Percentiles rank a stretch among this genome's conserved stretches.
Conservation (phyloP, 35 echinoderm and acorn worm species). For the Hemicentrotus pulcherrimus region DNA sequence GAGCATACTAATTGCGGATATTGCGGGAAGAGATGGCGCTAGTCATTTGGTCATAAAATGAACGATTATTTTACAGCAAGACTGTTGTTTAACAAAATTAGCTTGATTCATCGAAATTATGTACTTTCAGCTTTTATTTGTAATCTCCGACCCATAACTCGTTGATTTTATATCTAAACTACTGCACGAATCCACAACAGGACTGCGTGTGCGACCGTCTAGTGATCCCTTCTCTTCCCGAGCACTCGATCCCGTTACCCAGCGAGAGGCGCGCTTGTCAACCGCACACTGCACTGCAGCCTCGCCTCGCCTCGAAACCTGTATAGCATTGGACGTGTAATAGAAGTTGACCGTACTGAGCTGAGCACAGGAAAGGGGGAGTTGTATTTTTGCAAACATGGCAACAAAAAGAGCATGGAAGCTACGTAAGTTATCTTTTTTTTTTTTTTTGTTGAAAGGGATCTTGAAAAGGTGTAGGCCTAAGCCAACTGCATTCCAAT, state of each 20-base stretch:
- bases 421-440: conserved; percentile 66
- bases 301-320: no score
- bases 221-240: not conserved
- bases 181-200: not conserved
- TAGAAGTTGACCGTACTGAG: no score
- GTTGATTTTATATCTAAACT: not conserved
- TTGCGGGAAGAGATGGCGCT: not conserved
- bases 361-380: not conserved
- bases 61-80: not conserved
- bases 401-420: conserved; percentile 87
- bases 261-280: conserved; percentile 39
- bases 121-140: not conserved
- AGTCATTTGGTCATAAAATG: not conserved
- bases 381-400: conserved; percentile 41
- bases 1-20: no score
- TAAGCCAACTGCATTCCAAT: no score
- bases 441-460: no score
- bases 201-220: not conserved
- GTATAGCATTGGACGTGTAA: no score
- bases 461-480: no score
- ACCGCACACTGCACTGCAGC: not conserved
- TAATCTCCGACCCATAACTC: not conserved
- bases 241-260: conserved; percentile 10
- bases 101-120: not conserved
- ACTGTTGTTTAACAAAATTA: not conserved